Conservation (phyloP, 2,888 invertebrate genomes). For the Sarcophaga caerulescens region DNA sequence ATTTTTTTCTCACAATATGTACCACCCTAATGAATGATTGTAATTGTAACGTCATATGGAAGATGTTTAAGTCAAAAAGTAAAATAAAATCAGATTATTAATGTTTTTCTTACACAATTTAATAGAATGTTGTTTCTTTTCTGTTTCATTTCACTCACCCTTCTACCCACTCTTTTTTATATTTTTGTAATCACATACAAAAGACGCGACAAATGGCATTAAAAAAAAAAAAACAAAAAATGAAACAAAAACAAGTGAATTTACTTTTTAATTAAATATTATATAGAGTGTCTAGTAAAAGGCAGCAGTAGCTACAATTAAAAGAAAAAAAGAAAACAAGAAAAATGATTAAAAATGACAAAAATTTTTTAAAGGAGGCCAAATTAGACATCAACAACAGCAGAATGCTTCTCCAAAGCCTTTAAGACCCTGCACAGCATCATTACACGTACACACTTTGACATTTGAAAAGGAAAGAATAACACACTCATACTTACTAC, state of each 20-base stretch:
- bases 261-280: slow-evolving; percentile 73
- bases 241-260: slow-evolving; percentile 23
- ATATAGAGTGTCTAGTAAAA: slow-evolving; percentile 67
- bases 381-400: slow-evolving; percentile 50
- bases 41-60: neutral
- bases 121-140: slow-evolving; percentile 7
- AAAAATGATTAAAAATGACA: slow-evolving; percentile 58
- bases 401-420: neutral
- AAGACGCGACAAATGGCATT: neutral
- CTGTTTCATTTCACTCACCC: neutral
- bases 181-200: neutral
- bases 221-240: slow-evolving; percentile 49
- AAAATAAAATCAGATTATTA: slow-evolving; percentile 6
- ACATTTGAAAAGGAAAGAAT: neutral
- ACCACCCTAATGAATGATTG: slow-evolving; percentile 16
- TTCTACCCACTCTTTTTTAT: neutral
- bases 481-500: neutral
- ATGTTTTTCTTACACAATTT: slow-evolving; percentile 37
- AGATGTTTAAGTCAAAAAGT: neutral
- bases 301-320: slow-evolving; percentile 14
- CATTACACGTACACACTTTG: neutral
- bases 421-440: neutral
- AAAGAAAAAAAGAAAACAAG: slow-evolving; percentile 28
- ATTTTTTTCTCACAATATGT: too few relatives aligned
- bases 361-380: slow-evolving; percentile 48